Evolutionary conservation across 37 sponge, comb jelly and placozoan species (phyloP).

Genomic region (Bolinopsis microptera): DNA sequence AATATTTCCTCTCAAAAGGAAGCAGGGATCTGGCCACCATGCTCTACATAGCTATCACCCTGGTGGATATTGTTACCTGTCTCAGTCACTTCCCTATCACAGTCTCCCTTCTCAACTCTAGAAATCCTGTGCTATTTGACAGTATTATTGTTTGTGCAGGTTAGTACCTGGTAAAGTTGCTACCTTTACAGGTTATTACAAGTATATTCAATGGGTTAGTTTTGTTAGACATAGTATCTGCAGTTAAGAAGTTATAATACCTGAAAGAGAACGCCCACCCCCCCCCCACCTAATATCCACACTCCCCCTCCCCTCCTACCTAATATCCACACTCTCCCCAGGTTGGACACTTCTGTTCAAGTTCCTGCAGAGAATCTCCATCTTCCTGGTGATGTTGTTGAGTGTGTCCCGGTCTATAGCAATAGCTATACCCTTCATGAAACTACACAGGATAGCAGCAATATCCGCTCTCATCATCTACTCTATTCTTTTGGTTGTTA

Average conservation of each 20-base stretch:
- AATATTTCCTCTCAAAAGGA: background rate
- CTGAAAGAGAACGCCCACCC: too few species aligned
- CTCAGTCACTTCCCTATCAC: background rate
- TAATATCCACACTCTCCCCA: background rate
- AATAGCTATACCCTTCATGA: background rate
- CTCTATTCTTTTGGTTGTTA: background rate
- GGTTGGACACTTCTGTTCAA: background rate
- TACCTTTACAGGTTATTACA: too few species aligned
- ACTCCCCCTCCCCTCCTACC: too few species aligned
- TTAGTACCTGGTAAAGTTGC: too few species aligned
- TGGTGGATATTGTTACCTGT: background rate
- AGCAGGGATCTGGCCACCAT: background rate
- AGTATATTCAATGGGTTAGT: too few species aligned
- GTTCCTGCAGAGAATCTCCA: conserved; percentile 12
- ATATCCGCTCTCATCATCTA: background rate
- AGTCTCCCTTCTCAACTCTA: background rate
- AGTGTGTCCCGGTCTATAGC: background rate
- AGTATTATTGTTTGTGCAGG: background rate
- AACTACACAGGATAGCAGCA: background rate
- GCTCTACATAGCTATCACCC: background rate
- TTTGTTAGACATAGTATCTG: too few species aligned
- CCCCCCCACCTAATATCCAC: too few species aligned
- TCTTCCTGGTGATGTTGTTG: background rate
- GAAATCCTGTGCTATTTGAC: background rate
- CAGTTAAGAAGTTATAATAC: too few species aligned